Evolutionary conservation across 2,113 vertebrate species (phyloP).

Genomic region (Leuciscus idus): DNA sequence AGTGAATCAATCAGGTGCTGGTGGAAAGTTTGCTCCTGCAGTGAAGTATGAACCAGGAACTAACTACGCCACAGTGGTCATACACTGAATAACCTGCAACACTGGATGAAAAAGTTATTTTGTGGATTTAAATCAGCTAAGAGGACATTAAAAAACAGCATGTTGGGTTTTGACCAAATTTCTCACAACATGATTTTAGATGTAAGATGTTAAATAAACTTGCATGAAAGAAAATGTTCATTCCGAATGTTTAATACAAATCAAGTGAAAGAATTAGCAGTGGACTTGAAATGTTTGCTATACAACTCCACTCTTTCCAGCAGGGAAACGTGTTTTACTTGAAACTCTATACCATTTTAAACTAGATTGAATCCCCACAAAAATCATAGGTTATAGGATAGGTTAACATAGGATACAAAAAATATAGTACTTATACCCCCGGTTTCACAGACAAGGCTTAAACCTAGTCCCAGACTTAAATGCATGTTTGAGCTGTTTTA

Average conservation of each 20-base stretch:
- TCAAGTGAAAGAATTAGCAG: background rate
- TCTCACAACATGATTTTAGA: background rate
- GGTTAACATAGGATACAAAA: background rate
- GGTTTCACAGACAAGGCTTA: too few species aligned
- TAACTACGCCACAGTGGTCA: slow-evolving; percentile 50
- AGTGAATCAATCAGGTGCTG: slow-evolving; percentile 22
- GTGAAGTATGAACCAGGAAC: slow-evolving; percentile 14
- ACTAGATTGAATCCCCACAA: background rate
- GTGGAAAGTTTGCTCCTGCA: background rate
- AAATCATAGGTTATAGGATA: background rate
- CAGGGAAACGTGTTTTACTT: background rate
- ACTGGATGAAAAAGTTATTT: background rate
- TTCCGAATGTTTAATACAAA: background rate
- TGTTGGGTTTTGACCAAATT: background rate
- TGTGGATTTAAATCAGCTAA: background rate
- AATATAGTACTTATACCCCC: too few species aligned
- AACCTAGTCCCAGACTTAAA: too few species aligned
- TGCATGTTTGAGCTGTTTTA: too few species aligned
- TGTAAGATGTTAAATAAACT: background rate
- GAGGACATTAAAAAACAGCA: background rate
- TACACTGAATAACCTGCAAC: background rate
- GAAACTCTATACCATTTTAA: background rate
- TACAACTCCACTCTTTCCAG: background rate
- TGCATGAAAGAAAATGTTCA: background rate
- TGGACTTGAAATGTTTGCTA: background rate